A percentile compares a stretch with the other conserved stretches of the same genome.
Evolutionary conservation across 2,888 invertebrate genomes (phyloP).

Genomic region (Rhamnusium bicolor): DNA sequence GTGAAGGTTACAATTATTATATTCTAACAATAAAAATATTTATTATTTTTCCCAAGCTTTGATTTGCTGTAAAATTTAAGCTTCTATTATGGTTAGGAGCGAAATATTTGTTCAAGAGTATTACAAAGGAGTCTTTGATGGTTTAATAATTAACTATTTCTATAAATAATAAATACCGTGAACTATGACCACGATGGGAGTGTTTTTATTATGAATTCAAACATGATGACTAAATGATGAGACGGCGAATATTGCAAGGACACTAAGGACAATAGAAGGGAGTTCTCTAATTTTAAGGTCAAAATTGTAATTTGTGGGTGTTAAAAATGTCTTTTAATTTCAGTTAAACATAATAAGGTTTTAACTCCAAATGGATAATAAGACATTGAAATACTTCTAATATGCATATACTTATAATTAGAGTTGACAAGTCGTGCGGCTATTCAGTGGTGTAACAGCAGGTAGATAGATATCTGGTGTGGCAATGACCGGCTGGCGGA

Average conservation of each 20-base stretch:
- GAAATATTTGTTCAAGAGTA: background rate
- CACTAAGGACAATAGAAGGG: slow-evolving; percentile 5
- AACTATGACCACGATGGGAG: slow-evolving; percentile 20
- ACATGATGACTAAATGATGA: slow-evolving; percentile 21
- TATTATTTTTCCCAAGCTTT: background rate
- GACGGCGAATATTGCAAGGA: slow-evolving; percentile 18
- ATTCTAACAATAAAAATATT: slow-evolving; percentile 2
- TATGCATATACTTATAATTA: no score
- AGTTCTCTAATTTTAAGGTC: slow-evolving; percentile 14
- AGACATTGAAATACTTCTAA: background rate
- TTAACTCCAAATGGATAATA: background rate
- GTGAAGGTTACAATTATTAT: slow-evolving; percentile 10
- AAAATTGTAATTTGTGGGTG: slow-evolving; percentile 15
- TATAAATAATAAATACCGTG: slow-evolving; percentile 11
- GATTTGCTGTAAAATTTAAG: background rate
- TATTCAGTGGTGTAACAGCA: no score
- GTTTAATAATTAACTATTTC: background rate
- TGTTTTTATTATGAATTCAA: slow-evolving; percentile 2
- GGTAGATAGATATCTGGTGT: no score
- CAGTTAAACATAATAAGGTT: background rate
- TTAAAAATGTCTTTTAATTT: slow-evolving; percentile 2
- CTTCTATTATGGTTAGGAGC: background rate
- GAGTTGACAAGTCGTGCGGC: no score
- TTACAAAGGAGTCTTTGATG: slow-evolving; percentile 2
- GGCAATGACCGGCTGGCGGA: no score